A percentile compares a stretch with the other conserved stretches of the same genome.
Evolutionary conservation across 2,888 invertebrate species (phyloP).

Genomic region (Heliconius charithonia): DNA sequence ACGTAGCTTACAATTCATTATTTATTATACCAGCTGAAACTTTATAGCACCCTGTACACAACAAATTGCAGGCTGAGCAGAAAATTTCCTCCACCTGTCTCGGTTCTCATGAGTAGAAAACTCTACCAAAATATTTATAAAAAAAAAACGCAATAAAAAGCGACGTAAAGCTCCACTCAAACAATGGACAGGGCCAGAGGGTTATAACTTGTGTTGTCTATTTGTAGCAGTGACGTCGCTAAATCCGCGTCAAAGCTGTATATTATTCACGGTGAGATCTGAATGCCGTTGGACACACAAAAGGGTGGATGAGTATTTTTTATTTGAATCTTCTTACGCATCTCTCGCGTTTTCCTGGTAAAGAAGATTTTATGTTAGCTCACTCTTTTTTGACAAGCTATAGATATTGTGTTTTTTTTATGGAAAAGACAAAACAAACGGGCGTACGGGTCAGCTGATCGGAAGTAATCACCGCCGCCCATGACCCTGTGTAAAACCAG

Average conservation of each 20-base stretch:
- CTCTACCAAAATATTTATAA: conserved; percentile 58
- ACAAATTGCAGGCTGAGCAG: conserved; percentile 24
- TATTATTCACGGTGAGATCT: conserved; percentile 66
- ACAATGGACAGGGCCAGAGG: conserved; percentile 75
- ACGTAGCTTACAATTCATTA: not conserved
- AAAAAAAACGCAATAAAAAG: conserved; percentile 61
- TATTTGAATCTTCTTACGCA: not conserved
- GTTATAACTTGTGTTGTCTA: conserved; percentile 75
- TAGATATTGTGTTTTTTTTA: too few species aligned
- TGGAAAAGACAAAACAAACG: too few species aligned
- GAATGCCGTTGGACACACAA: conserved; percentile 28
- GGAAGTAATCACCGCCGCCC: too few species aligned
- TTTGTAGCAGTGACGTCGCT: conserved; percentile 74
- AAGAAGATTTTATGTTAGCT: not conserved
- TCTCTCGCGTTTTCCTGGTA: too few species aligned
- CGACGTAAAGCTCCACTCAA: conserved; percentile 57
- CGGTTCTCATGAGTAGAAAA: conserved; percentile 51
- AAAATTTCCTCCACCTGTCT: conserved; percentile 41
- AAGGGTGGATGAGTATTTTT: conserved; percentile 8
- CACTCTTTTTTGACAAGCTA: not conserved
- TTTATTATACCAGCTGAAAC: conserved; percentile 8
- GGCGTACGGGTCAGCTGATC: too few species aligned
- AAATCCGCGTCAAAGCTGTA: conserved; percentile 69
- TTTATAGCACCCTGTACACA: conserved; percentile 19
- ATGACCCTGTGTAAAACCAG: too few species aligned